Percentiles rank a stretch among this genome's conserved stretches.
Conservation (phyloP, 2,113 vertebrate genomes). For the Carettochelys insculpta region DNA sequence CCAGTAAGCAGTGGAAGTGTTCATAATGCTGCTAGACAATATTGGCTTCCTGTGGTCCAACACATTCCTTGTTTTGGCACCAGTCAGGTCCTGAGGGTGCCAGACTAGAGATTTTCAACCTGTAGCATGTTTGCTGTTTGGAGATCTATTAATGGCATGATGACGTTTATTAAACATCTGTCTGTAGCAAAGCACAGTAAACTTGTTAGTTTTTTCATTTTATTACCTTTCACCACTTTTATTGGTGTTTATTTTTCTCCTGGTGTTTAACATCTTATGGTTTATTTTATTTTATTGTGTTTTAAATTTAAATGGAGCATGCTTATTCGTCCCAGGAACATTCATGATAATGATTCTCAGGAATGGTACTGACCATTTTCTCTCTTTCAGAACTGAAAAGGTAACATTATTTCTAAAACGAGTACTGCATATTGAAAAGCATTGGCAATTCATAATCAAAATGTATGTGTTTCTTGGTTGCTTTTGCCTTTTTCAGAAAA, state of each 20-base stretch:
- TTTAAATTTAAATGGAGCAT: conserved; percentile 18
- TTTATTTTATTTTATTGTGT: no score
- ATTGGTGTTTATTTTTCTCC: not conserved
- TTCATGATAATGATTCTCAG: not conserved
- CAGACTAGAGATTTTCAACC: no score
- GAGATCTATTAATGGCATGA: not conserved
- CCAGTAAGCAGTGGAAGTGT: no score
- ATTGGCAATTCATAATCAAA: not conserved
- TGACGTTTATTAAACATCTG: conserved; percentile 14
- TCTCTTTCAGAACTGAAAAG: not conserved
- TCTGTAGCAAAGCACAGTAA: conserved; percentile 19
- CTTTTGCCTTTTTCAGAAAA: not conserved
- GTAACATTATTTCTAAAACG: not conserved
- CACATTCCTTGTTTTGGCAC: no score
- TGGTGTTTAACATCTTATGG: conserved; percentile 3
- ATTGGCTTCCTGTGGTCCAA: no score
- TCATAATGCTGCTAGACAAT: no score
- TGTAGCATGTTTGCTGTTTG: conserved; percentile 38
- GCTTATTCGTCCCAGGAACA: not conserved
- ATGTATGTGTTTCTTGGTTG: not conserved
- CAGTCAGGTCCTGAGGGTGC: no score
- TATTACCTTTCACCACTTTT: not conserved
- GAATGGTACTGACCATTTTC: not conserved
- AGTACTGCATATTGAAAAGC: conserved; percentile 2
- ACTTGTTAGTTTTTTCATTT: not conserved